Percentiles rank a stretch among this genome's conserved stretches.
These are phyloP conservation scores for Sander lucioperca DNA, from an alignment of 2,113 vertebrate species.

Conservation along the genomic window DNA sequence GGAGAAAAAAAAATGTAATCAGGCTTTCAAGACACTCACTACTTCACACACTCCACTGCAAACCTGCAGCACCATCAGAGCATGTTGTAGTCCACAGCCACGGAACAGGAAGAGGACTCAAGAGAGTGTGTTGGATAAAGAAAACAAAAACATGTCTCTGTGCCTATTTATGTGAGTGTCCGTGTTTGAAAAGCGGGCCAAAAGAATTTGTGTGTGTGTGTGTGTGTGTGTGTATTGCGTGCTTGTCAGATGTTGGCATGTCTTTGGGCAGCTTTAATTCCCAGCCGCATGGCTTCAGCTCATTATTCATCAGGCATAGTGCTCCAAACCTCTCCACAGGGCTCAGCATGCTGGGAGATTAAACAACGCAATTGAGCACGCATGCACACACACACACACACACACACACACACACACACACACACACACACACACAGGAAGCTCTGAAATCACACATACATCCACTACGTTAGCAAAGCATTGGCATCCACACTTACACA, in stretches of 20 bases:
- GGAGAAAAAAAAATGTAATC: background rate
- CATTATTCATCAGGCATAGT: slow-evolving; percentile 79
- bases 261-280: slow-evolving; percentile 79
- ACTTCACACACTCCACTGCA: background rate
- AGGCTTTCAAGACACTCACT: background rate
- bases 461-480: slow-evolving; percentile 36
- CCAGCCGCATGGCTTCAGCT: slow-evolving; percentile 71
- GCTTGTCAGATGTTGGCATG: slow-evolving; percentile 70
- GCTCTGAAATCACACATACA: slow-evolving; percentile 21
- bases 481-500: slow-evolving; percentile 5
- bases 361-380: slow-evolving; percentile 68
- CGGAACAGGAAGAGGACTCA: slow-evolving; percentile 9
- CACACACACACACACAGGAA: slow-evolving; percentile 1
- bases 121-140: slow-evolving; percentile 24
- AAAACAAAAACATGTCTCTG: slow-evolving; percentile 36
- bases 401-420: background rate
- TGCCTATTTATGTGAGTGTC: slow-evolving; percentile 42
- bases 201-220: background rate
- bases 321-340: slow-evolving; percentile 73
- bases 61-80: slow-evolving; percentile 17
- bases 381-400: slow-evolving; percentile 6
- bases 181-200: slow-evolving; percentile 48
- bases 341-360: slow-evolving; percentile 77
- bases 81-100: background rate
- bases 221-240: slow-evolving; percentile 52